phyloP scores from a whole-genome alignment of 2,797 vertebrate genomes.

The Sebastes oblongus region DNA sequence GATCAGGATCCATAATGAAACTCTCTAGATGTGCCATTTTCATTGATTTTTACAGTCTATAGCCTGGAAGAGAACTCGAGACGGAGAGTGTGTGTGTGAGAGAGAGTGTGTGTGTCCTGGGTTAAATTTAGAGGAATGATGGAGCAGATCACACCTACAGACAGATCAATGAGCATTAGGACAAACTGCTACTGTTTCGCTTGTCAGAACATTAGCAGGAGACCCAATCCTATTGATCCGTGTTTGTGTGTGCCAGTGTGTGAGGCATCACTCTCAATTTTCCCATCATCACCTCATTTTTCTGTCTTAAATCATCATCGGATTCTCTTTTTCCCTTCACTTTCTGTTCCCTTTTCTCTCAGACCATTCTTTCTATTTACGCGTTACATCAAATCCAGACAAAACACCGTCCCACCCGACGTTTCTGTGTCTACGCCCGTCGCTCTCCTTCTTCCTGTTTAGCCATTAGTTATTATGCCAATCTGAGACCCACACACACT shows the following conservation, averaged over 20 bases:
- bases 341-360: background rate
- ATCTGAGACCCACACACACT: constrained; percentile 50
- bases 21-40: background rate
- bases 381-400: constrained; percentile 41
- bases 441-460: constrained; percentile 37
- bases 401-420: constrained; percentile 40
- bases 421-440: constrained; percentile 30
- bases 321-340: background rate
- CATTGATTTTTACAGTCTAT: constrained; percentile 17
- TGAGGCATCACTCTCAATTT: constrained; percentile 11
- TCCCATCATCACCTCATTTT: background rate
- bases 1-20: constrained; percentile 1
- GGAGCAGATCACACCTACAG: constrained; percentile 18
- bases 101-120: background rate
- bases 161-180: constrained; percentile 61
- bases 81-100: constrained; percentile 3
- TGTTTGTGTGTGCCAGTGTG: constrained; percentile 20
- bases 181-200: constrained; percentile 43
- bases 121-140: constrained; percentile 31
- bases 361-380: constrained; percentile 12
- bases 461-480: constrained; percentile 70
- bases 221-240: constrained; percentile 51
- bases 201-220: constrained; percentile 54
- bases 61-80: background rate
- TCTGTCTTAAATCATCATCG: background rate